phyloP scores from a whole-genome alignment of 2,113 vertebrate genomes.

The Lucifuga dentata region DNA sequence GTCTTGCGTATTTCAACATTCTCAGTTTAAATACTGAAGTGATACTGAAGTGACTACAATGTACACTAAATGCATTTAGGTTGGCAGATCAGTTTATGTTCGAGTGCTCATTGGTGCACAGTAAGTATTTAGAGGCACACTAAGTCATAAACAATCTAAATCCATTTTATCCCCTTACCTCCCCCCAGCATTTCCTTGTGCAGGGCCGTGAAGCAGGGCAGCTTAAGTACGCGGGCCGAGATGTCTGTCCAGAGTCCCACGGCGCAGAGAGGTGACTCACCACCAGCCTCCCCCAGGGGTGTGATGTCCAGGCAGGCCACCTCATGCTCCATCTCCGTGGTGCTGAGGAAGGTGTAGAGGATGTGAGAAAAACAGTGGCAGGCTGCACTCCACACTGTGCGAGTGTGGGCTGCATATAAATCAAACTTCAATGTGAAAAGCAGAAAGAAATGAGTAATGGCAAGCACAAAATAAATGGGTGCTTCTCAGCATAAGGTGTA shows the following conservation, averaged over 20 bases:
- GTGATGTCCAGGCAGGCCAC: constrained; percentile 99
- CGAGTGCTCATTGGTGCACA: not conserved
- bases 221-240: constrained; percentile 93
- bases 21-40: constrained; percentile 34
- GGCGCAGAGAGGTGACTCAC: constrained; percentile 93
- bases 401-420: not conserved
- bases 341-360: constrained; percentile 76
- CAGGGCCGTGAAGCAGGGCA: constrained; percentile 93
- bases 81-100: constrained; percentile 24
- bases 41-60: constrained; percentile 37
- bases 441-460: not conserved
- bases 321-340: constrained; percentile 97
- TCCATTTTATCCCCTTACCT: constrained; percentile 87
- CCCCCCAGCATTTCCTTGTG: constrained; percentile 99
- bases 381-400: not conserved
- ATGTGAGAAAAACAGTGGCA: constrained; percentile 3
- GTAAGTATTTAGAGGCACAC: not conserved
- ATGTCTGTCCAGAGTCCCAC: constrained; percentile 99
- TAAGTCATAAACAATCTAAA: too few relatives aligned
- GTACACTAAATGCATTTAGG: constrained; percentile 29
- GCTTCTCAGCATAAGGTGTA: not conserved
- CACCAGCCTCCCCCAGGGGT: constrained; percentile 89
- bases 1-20: constrained; percentile 41
- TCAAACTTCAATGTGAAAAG: not conserved
- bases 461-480: constrained; percentile 4